A percentile compares a stretch with the other conserved stretches of the same genome.
Evolutionary conservation across 2,113 vertebrate genomes (phyloP).

Genomic region (Salvelinus namaycush): DNA sequence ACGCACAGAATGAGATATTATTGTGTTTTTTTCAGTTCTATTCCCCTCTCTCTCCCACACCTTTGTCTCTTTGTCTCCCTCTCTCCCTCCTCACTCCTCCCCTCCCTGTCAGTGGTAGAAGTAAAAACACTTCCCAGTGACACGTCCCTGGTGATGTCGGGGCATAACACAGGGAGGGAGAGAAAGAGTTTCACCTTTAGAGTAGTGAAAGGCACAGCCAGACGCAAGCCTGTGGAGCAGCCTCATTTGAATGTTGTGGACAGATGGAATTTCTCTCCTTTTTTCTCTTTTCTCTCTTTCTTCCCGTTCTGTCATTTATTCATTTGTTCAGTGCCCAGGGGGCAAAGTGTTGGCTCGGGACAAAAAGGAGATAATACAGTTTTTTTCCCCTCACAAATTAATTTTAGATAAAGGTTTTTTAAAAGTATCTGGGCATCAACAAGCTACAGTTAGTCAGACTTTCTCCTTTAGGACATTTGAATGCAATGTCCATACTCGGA

Average conservation of each 20-base stretch:
- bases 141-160: constrained; percentile 25
- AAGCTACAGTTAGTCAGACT: not conserved
- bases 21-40: not conserved
- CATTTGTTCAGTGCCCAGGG: constrained; percentile 52
- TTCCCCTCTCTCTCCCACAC: not conserved
- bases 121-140: constrained; percentile 34
- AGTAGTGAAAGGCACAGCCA: constrained; percentile 67
- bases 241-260: constrained; percentile 69
- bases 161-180: not conserved
- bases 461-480: not conserved
- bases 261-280: constrained; percentile 68
- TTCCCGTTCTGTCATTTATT: constrained; percentile 52
- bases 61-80: not conserved
- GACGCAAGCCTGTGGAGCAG: constrained; percentile 37
- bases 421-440: constrained; percentile 35
- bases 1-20: constrained; percentile 1
- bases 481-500: not conserved
- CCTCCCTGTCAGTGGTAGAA: constrained; percentile 29
- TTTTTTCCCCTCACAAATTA: constrained; percentile 38
- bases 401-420: constrained; percentile 56
- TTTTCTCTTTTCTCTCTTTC: constrained; percentile 34
- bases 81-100: not conserved
- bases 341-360: constrained; percentile 51
- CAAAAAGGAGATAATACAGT: constrained; percentile 44
- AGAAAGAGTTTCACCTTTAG: constrained; percentile 59